Evolutionary conservation across 1,140 invertebrate species (phyloP).

Genomic region (Marisa cornuarietis): DNA sequence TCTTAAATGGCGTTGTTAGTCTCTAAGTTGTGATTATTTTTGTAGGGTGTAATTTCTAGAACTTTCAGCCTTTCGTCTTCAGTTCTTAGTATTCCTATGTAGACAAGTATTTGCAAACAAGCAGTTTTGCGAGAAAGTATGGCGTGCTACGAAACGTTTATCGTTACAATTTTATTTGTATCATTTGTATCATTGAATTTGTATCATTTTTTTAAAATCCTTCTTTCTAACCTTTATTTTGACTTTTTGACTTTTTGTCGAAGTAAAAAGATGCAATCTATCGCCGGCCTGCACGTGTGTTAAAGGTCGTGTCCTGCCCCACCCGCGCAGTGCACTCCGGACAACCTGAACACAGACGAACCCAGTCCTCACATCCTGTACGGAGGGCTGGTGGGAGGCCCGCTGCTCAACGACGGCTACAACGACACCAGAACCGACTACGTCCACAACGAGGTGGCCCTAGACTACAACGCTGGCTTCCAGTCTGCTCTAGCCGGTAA

Average conservation of each 20-base stretch:
- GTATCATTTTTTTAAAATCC: no score
- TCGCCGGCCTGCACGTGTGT: not conserved
- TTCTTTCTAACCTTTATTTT: not conserved
- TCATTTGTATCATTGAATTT: no score
- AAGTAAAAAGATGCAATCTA: not conserved
- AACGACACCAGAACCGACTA: constrained; percentile 59
- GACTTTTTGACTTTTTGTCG: no score
- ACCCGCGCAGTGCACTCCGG: constrained; percentile 33
- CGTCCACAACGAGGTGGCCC: constrained; percentile 63
- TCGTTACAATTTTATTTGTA: not conserved
- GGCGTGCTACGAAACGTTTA: not conserved
- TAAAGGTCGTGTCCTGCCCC: constrained; percentile 36
- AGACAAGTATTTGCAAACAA: no score
- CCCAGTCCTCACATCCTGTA: constrained; percentile 59
- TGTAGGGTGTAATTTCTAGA: no score
- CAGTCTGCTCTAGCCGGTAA: constrained; percentile 54
- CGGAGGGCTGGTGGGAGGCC: constrained; percentile 68
- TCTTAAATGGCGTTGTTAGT: no score
- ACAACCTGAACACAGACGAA: constrained; percentile 22
- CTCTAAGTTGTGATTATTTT: no score
- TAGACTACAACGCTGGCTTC: constrained; percentile 67
- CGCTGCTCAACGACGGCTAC: constrained; percentile 58
- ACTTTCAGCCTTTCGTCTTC: no score
- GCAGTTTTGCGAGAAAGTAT: not conserved
- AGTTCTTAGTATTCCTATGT: no score